phyloP scores from a whole-genome alignment of 1,140 invertebrate species.

The Cotesia glomerata region DNA sequence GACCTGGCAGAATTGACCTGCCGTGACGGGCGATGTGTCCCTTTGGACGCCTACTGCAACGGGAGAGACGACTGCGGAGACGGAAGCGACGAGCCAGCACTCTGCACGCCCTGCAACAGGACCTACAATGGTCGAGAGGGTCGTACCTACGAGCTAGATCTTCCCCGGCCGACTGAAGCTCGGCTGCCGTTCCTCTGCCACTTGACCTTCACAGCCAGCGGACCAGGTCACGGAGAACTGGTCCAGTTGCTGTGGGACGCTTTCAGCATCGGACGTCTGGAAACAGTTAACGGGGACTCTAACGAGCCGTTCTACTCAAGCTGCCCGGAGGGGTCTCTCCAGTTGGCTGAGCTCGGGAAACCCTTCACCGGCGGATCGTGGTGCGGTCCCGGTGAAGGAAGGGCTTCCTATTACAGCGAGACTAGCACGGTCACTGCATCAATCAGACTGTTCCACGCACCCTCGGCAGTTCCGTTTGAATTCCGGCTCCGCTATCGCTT shows the following conservation, averaged over 20 bases:
- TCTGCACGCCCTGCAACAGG: conserved; percentile 85
- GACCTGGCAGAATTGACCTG: conserved; percentile 84
- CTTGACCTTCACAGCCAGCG: conserved; percentile 86
- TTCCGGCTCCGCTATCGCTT: conserved; percentile 81
- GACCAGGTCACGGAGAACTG: conserved; percentile 81
- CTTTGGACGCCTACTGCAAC: conserved; percentile 86
- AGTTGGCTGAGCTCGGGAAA: conserved; percentile 79
- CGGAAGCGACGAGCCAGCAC: conserved; percentile 80
- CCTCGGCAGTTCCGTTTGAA: conserved; percentile 71
- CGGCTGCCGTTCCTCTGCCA: conserved; percentile 85
- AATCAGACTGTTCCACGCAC: conserved; percentile 74
- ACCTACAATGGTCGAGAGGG: conserved; percentile 88
- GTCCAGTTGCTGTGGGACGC: conserved; percentile 84
- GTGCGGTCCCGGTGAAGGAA: conserved; percentile 77
- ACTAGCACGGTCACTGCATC: conserved; percentile 82
- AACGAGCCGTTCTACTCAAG: conserved; percentile 61
- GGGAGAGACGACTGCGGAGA: conserved; percentile 83
- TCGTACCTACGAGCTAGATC: conserved; percentile 78
- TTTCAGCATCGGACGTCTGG: conserved; percentile 80
- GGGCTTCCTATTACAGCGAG: conserved; percentile 85
- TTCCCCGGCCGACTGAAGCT: conserved; percentile 71
- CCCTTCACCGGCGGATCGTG: conserved; percentile 84
- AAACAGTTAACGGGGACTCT: conserved; percentile 57
- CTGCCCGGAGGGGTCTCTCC: conserved; percentile 85
- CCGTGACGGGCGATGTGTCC: conserved; percentile 78